A percentile compares a stretch with the other conserved stretches of the same genome.
phyloP scores from a whole-genome alignment of 2,888 invertebrate genomes.

The Anaspis maculata region DNA sequence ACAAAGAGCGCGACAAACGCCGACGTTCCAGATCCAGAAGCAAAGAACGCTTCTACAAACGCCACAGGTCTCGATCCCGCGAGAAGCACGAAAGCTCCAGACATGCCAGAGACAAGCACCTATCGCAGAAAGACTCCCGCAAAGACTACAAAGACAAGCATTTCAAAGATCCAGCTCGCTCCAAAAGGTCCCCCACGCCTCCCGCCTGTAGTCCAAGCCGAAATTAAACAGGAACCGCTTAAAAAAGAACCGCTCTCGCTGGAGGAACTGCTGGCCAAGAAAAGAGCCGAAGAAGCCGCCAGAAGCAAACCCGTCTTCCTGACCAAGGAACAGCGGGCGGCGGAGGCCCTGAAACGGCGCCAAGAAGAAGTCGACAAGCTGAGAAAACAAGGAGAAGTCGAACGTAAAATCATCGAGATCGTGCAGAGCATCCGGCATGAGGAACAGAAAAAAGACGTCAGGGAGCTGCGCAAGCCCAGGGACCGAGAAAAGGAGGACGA shows the following conservation, averaged over 20 bases:
- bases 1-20: constrained; percentile 33
- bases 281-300: constrained; percentile 92
- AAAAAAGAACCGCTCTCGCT: constrained; percentile 87
- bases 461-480: constrained; percentile 41
- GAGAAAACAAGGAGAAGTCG: constrained; percentile 62
- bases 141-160: constrained; percentile 35
- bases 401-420: constrained; percentile 39
- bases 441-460: constrained; percentile 33
- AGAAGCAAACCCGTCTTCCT: constrained; percentile 95
- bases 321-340: constrained; percentile 90
- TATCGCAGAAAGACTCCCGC: constrained; percentile 29
- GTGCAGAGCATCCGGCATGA: constrained; percentile 31
- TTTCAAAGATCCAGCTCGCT: constrained; percentile 27
- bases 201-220: constrained; percentile 18
- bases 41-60: constrained; percentile 34
- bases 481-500: constrained; percentile 45
- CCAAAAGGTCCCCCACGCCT: constrained; percentile 34
- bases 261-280: constrained; percentile 91
- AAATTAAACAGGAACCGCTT: constrained; percentile 18
- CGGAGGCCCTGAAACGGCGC: constrained; percentile 79
- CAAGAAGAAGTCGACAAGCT: constrained; percentile 83
- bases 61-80: constrained; percentile 33
- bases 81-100: constrained; percentile 18
- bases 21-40: constrained; percentile 37
- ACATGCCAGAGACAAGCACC: constrained; percentile 25